Evolutionary conservation across 2,113 vertebrate species (phyloP).

Genomic region (Colaptes auratus): DNA sequence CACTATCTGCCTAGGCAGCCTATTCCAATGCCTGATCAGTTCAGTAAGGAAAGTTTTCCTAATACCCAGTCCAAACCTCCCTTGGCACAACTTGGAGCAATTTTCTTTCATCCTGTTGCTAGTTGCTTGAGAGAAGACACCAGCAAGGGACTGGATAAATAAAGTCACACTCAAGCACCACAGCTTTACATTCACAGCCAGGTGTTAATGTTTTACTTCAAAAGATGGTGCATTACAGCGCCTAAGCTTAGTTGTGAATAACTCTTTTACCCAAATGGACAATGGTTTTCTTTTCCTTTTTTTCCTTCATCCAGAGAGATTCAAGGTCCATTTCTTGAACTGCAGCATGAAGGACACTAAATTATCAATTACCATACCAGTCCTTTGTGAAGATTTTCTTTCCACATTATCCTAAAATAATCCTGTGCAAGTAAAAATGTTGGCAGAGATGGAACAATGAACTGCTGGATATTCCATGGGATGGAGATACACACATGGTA

Average conservation of each 20-base stretch:
- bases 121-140: too few relatives aligned
- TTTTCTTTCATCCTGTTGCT: too few relatives aligned
- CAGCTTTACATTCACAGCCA: not conserved
- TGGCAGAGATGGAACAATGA: not conserved
- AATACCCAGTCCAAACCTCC: too few relatives aligned
- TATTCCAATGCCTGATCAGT: too few relatives aligned
- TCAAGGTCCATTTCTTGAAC: not conserved
- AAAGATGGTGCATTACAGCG: not conserved
- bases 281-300: not conserved
- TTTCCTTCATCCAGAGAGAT: not conserved
- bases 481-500: not conserved
- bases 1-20: too few relatives aligned
- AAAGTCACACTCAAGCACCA: not conserved
- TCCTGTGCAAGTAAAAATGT: not conserved
- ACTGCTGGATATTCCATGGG: not conserved
- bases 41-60: too few relatives aligned
- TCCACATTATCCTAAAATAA: not conserved
- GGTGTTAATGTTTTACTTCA: not conserved
- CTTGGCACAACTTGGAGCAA: too few relatives aligned
- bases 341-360: not conserved
- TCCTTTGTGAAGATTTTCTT: not conserved
- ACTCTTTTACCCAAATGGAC: not conserved
- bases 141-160: not conserved
- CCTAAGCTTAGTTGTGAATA: not conserved
- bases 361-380: not conserved